Base-by-base conservation (phyloP, 2,888 invertebrate genomes). In the Parnassius orleans region DNA sequence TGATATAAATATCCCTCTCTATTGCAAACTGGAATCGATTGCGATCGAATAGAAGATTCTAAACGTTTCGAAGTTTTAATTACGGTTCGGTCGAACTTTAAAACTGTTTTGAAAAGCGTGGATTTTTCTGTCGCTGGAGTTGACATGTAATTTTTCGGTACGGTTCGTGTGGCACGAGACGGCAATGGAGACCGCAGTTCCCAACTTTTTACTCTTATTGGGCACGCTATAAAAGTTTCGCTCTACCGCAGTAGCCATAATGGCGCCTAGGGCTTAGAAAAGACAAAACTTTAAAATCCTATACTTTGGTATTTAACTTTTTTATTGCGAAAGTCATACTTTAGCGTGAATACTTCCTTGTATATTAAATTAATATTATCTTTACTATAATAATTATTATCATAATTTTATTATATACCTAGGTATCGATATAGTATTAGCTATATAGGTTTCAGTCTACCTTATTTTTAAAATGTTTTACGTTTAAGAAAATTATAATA, bases 141-240 rank as follows among this genome's bases (percentile, higher is more conserved):
- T 67, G 65, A 72, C 66, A 70, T 76, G 74, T 73, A 69, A 74
- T 71, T 74, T 73, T 75, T 74, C 66, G 69, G 65, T 62, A 63
- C 57, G 60, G 46, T 61, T 54, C 55, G 58, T 14, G 53, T 68
- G 63, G 68, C 64, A 66, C 66, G 64, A 65, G 63, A 58, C 69
- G 68, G 48, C 48, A 48, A 14, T 63, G 63, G 57, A 64, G 68
- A 61, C 69, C 65, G 68, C 68, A 64, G 69, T 57, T 61, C 59
- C n/a, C 60, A 65, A 69, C 70, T 73, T 75, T 69, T 64, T 61
- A 47, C 51, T 63, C 50, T 60, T 63, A 58, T 66, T 57, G 47
- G 24, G 11, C 52, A 64, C 59, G 65, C 70, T 68, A 72, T 72
- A 71, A 75, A 78, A 73, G 71, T 74, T 74, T 62, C 69, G 63